Evolutionary conservation across 2,113 vertebrate species (phyloP), one percentile per base, ranked within the genome.

Genomic region (Sander vitreus): DNA sequence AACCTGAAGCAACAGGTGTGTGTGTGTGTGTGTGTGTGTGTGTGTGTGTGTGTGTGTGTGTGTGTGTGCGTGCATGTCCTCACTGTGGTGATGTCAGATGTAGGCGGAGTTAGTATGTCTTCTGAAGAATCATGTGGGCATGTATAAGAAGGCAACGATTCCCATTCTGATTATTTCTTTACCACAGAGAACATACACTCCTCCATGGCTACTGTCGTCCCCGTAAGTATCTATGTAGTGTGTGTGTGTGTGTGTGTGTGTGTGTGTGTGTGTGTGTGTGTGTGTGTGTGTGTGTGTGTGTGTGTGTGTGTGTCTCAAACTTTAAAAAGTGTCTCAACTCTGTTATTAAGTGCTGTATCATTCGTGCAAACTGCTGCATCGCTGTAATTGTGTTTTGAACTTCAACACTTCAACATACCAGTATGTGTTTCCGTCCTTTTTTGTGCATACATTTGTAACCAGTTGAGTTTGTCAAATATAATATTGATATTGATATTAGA

Each of bases 131-230:
- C 64, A 71, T 36, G 25, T 69, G 21, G 19, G 45, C 14, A 1
- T 58, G 48, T 90, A 93, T 94, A 94, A 93, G 64, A 93, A 64
- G 45, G 62, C 12, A 63, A 0, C 0, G 0, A 7, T 39, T 39
- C 54, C 39, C 21, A 19, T n/a, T 33, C 39, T 21, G 25, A 23
- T 58, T 16, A 21, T 51, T 78, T 48, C 65, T 71, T 3, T 15
- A 66, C 50, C 18, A 36, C 58, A 72, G 55, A 76, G 36, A 62
- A 21, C 62, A 19, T n/a, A 62, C 62, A 14, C 23, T 25, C 39
- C 54, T 55, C 59, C 55, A 96, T 96, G 95, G 93, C 95, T 43
- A 84, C 95, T 2, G 93, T 95, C 2, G 94, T 96, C 45, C 94
- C 93, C 57, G 95, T 96, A 77, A 96, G 95, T 95, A 90, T 63